Base-by-base conservation (phyloP, 2,888 invertebrate genomes). In the Caenorhabditis sinica region DNA sequence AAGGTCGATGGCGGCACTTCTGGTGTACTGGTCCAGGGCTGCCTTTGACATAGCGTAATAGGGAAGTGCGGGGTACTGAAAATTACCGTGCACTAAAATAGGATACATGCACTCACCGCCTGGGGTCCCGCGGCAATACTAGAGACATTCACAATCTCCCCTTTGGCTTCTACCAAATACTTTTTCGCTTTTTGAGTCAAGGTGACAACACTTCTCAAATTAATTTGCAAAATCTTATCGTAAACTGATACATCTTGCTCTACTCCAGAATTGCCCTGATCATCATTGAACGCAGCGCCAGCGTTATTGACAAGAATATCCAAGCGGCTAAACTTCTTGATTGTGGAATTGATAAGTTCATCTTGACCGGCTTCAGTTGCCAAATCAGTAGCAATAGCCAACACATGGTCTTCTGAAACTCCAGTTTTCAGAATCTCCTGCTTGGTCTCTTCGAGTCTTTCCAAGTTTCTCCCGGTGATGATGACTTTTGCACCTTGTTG, bases 41-140 rank as follows among this genome's bases (percentile, higher is more conserved):
- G 83, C 72, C 25, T 83, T 83, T 9, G 83, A 40, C 61, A 72
- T 71, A 8, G 83, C 51, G 51, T 83, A 83, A 33, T 60, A 60
- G 0, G n/a, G 15, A 8, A 30, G 9, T 2, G 17, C 4, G 6
- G 60, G 60, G 3, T 60, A n/a, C 60, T 60, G n/a, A 33, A 60
- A 58, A 17, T 53, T n/a, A 13, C 13, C 6, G 2, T 40, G 6
- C 13, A 40, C 2, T 6, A 40, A 5, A 40, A 11, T 40, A 11
- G 40, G 13, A 40, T 11, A 11, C 8, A 11, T 40, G 13, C 4
- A 58, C 60, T 60, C 20, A 61, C 61, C 40, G 43, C 63, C 1
- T 63, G 63, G 25, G 63, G 63, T 25, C 43, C 43, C 3, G 25
- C 63, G 0, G 43, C 43, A 15, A 25, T 43, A 43, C 63, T 63